A percentile compares a stretch with the other conserved stretches of the same genome.
Conservation (phyloP, 1,140 invertebrate species). For the Zaprionus taronus region DNA sequence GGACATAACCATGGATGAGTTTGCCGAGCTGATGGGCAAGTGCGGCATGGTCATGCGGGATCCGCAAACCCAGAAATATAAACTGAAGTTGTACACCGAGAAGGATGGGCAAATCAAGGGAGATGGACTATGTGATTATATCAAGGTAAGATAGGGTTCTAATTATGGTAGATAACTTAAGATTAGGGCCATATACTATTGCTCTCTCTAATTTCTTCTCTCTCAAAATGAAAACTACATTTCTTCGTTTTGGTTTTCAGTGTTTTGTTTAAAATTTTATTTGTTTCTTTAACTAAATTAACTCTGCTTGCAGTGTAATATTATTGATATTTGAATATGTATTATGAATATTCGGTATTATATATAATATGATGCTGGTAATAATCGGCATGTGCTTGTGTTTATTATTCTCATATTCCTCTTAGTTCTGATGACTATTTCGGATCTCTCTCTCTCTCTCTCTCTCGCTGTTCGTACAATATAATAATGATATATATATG, state of each 20-base stretch:
- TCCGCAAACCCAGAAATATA: conserved; percentile 92
- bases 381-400: conserved; percentile 14
- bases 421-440: conserved; percentile 46
- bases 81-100: conserved; percentile 97
- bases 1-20: conserved; percentile 95
- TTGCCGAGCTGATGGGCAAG: conserved; percentile 96
- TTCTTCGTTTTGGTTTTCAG: conserved; percentile 33
- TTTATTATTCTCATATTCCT: conserved; percentile 19
- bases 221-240: conserved; percentile 1
- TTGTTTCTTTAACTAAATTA: conserved; percentile 68
- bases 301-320: conserved; percentile 51
- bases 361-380: conserved; percentile 29
- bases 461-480: conserved; percentile 25
- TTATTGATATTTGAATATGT: conserved; percentile 36
- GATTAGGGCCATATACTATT: too few relatives aligned
- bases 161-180: too few relatives aligned
- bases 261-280: conserved; percentile 65
- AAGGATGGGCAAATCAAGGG: conserved; percentile 94
- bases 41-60: conserved; percentile 98
- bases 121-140: conserved; percentile 98
- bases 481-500: conserved; percentile 49
- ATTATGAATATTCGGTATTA: conserved; percentile 21
- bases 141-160: conserved; percentile 89
- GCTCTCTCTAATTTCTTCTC: not conserved
- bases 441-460: conserved; percentile 25